Evolutionary conservation across 1,140 invertebrate genomes (phyloP), one percentile per base, ranked within the genome.

Genomic region (Drosophila oshimai): DNA sequence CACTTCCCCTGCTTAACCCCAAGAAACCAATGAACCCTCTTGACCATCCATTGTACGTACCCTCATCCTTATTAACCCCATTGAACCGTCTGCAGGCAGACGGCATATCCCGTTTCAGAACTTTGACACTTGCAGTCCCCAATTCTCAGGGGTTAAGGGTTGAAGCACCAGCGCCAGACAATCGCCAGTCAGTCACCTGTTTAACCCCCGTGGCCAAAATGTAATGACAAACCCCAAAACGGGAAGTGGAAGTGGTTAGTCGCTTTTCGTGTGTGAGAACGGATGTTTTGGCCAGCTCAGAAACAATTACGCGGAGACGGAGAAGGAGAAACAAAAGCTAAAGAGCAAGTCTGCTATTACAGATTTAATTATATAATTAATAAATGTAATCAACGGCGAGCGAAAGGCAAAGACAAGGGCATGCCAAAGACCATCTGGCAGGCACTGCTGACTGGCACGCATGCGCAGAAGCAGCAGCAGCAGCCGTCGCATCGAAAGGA

Each of bases 341-440:
- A 54, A 45, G 51, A 33, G 15, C 50, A 64, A 37, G 60, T 65
- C 81, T 75, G 76, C 64, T 62, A 84, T 84, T 84, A 84, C 80
- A 86, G 81, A 86, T 86, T 86, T 86, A 86, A 86, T 86, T 87
- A 87, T 86, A 86, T 86, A 86, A 86, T 86, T 86, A 86, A 86
- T 86, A 86, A 86, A 87, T 86, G 81, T 80, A 86, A 87, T 86
- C 81, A 86, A 87, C 78, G 76, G 71, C 28, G 12, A 10, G 5
- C 58, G 13, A 18, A 33, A 37, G 53, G 36, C 24, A 28, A 37
- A 58, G 49, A 46, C 54, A 57, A 54, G 28, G 44, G 24, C n/a
- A n/a, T n/a, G n/a, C 36, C 37, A 4, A 17, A 34, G 42, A 57
- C 74, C 79, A 84, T 74, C 72, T 80, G 79, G 64, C 70, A 49